Conservation (phyloP, 2,113 vertebrate species). For the Oreochromis tanganicae region DNA sequence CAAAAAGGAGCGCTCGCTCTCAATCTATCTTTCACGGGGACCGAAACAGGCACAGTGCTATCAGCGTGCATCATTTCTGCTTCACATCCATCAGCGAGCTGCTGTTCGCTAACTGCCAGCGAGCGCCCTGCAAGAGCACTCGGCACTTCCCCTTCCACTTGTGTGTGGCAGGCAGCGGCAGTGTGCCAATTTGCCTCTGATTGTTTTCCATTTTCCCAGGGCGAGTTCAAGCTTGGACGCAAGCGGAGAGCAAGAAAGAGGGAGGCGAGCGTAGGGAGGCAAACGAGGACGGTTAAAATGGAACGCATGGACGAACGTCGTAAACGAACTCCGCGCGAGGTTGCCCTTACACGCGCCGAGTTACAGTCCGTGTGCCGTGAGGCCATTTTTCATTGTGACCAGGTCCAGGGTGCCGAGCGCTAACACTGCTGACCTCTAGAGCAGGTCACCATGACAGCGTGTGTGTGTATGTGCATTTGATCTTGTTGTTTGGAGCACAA, state of each 20-base stretch:
- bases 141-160: slow-evolving; percentile 44
- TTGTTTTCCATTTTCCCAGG: slow-evolving; percentile 57
- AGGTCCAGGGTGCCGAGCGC: not conserved
- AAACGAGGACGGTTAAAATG: not conserved
- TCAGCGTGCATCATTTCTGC: slow-evolving; percentile 56
- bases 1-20: slow-evolving; percentile 22
- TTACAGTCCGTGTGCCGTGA: not conserved
- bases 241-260: not conserved
- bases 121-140: slow-evolving; percentile 23
- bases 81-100: slow-evolving; percentile 50
- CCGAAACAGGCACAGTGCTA: slow-evolving; percentile 42
- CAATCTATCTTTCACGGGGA: slow-evolving; percentile 49
- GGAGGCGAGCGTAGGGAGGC: not conserved
- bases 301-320: not conserved
- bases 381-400: slow-evolving; percentile 40
- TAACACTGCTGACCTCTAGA: slow-evolving; percentile 29
- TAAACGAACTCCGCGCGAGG: not conserved
- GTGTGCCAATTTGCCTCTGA: slow-evolving; percentile 55
- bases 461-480: not conserved
- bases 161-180: not conserved
- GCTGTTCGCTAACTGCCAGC: slow-evolving; percentile 14
- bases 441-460: not conserved
- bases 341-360: not conserved
- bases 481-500: not conserved
- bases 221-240: slow-evolving; percentile 4